Evolutionary conservation across 2,797 vertebrate genomes (phyloP).

Genomic region (Ctenosaura bakeri): DNA sequence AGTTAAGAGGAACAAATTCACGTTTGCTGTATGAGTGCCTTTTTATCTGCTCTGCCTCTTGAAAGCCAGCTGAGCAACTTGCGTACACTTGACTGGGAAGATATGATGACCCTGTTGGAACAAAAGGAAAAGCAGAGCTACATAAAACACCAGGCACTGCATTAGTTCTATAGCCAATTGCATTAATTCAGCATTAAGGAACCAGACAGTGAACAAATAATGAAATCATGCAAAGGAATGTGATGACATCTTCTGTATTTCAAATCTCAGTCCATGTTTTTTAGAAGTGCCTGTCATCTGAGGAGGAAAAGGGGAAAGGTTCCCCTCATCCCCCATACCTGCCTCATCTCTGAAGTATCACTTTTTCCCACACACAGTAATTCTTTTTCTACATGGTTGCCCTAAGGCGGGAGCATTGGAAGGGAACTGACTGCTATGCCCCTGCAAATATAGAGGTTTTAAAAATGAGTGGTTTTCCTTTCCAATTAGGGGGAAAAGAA

Average conservation of each 20-base stretch:
- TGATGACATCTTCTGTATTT: not conserved
- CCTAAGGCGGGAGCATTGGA: not conserved
- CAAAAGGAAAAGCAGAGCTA: not conserved
- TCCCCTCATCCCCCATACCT: not conserved
- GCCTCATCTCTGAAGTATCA: rapidly evolving
- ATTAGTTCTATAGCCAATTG: not conserved
- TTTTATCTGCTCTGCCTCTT: not conserved
- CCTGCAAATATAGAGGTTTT: not conserved
- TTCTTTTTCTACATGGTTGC: not conserved
- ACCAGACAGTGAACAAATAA: constrained; percentile 22
- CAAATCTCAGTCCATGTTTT: rapidly evolving
- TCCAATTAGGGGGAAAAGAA: not conserved
- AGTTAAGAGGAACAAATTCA: not conserved
- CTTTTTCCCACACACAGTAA: not conserved
- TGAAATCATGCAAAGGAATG: constrained; percentile 5
- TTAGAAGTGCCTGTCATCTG: not conserved
- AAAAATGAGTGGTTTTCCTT: not conserved
- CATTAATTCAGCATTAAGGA: not conserved
- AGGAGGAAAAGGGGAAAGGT: not conserved
- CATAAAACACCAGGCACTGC: not conserved
- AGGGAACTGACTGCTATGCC: not conserved
- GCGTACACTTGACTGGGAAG: rapidly evolving
- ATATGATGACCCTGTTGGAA: not conserved
- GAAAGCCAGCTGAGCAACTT: not conserved
- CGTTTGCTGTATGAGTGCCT: not conserved